These are phyloP conservation scores for Avahi laniger DNA, from an alignment of 2,797 vertebrate genomes.

Conservation along the genomic window DNA sequence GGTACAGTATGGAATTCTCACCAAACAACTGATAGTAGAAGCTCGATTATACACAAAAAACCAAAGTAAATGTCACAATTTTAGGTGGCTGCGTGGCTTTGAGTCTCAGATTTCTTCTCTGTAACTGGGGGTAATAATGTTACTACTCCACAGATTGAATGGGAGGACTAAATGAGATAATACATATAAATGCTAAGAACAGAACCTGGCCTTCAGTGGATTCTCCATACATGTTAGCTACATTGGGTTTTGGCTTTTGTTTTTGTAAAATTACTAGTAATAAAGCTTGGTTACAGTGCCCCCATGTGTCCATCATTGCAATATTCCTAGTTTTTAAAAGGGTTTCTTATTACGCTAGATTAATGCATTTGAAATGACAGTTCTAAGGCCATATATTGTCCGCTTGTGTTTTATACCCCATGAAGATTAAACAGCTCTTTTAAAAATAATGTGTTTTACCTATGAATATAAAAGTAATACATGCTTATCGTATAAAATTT, in stretches of 20 bases:
- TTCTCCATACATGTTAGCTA: background rate
- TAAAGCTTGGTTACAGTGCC: conserved; percentile 42
- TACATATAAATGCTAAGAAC: background rate
- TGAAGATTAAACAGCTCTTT: background rate
- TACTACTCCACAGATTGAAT: background rate
- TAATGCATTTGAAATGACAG: conserved; percentile 19
- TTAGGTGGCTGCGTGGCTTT: background rate
- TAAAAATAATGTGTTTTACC: background rate
- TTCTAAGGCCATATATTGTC: background rate
- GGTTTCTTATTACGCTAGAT: conserved; percentile 8
- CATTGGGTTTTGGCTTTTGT: background rate
- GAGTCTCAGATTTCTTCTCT: background rate
- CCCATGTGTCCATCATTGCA: background rate
- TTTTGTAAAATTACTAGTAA: background rate
- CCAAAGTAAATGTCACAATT: background rate
- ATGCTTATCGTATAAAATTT: background rate
- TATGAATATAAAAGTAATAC: background rate
- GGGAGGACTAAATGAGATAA: background rate
- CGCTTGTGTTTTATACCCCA: background rate
- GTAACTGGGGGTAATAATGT: background rate
- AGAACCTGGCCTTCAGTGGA: background rate
- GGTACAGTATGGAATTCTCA: background rate
- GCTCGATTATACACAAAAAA: background rate
- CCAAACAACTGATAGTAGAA: background rate
- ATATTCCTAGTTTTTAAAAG: conserved; percentile 13